Base-by-base conservation (phyloP, 2,797 vertebrate genomes). In the Luscinia megarhynchos region DNA sequence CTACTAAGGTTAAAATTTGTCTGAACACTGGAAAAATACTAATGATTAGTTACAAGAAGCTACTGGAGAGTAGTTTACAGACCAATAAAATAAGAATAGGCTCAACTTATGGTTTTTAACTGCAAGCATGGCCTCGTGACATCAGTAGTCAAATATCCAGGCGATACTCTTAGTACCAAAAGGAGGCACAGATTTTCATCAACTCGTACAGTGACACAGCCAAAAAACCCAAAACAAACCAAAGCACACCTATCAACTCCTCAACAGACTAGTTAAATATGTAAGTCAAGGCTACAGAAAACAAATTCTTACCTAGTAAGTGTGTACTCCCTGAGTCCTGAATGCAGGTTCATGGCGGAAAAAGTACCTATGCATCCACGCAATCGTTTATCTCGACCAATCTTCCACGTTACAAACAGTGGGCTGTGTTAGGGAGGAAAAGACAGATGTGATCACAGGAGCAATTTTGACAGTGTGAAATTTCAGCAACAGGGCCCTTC, bases 281-380 rank as follows among this genome's bases (percentile, higher is more conserved):
- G 8, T 55, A 95, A 79, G 41, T 62, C 76, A 80, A 94, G 43
- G 81, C 94, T 96, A 90, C 74, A 94, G 93, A 96, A 97, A 95
- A 90, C 86, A 43, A 95, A 83, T 69, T 97, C 98, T 98, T 98
- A 99, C 99, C 99, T 99, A 98, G 99, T 99, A 98, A 99, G 99
- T 97, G 99, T 99, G 99, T 99, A 99, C 98, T 99, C 99, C 99
- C 99, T 99, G 99, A 99, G 99, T 99, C 99, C 99, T 99, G 99
- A 99, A 98, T 99, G 99, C 98, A 99, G 99, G 98, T 99, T 99
- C 99, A 99, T 99, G 99, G 99, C 99, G 96, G 99, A 99, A 99
- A 99, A 99, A 98, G 99, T 99, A 99, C 99, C 99, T 99, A 99
- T 99, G 98, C 99, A 99, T 98, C 99, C 99, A 98, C 99, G 98